Evolutionary conservation across 2,888 invertebrate genomes (phyloP), one percentile per base, ranked within the genome.

Genomic region (Crematogaster levior): DNA sequence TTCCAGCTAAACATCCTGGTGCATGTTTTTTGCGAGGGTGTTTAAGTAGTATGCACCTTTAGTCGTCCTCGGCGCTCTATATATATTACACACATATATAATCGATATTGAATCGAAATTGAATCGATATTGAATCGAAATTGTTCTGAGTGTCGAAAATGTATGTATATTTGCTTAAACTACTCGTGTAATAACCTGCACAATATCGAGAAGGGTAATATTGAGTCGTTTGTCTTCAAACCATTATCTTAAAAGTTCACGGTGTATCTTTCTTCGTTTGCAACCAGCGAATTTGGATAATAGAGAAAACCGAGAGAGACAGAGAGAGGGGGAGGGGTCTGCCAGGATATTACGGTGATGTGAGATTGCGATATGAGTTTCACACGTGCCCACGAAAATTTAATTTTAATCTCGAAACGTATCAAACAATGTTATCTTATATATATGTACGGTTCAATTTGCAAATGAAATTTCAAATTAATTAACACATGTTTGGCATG

Each of bases 1-100:
- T 85, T 86, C 63, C 34, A 81, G 65, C 82, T 86, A 85, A 89
- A 86, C 84, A 86, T 77, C 53, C n/a, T 12, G 48, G 30, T 58
- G 27, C 43, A 40, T 81, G 74, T 34, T 63, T 77, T 66, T 66
- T 56, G 65, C 66, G 43, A 21, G 15, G 15, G 12, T 30, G 18
- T 37, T 40, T 24, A 18, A 66, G 43, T 30, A 43, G 12, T 40
- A n/a, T 48, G 61, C 21, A 21, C 51, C 24, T 74, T 61, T 21
- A 34, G 24, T 9, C 15, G 7, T 2, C 18, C 30, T 68, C 12
- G 4, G 21, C 21, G 73, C 24, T 74, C n/a, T n/a, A n/a, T n/a
- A 30, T 34, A 3, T 10, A 60, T 34, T 34, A n/a, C 34, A 34
- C 34, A 6, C 1, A 24, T 24, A 65, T 2, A 15, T 9, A n/a